A percentile compares a stretch with the other conserved stretches of the same genome.
Conservation (phyloP, 2,888 invertebrate species). For the Pheosia tremula region DNA sequence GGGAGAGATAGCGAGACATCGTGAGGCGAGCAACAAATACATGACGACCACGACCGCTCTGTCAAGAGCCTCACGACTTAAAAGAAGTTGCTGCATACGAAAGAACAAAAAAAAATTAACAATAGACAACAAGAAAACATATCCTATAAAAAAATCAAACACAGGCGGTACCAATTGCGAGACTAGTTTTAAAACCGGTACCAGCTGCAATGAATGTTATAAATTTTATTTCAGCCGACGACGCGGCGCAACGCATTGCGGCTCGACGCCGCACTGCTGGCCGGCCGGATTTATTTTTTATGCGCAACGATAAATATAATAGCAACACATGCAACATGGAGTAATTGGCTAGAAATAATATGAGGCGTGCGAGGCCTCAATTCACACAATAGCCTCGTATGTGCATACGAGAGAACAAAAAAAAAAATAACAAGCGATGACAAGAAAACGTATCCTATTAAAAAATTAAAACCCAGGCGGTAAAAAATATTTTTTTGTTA, state of each 20-base stretch:
- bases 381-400: too few relatives aligned
- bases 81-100: neutral
- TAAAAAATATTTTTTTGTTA: too few relatives aligned
- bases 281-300: constrained; percentile 11
- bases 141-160: neutral
- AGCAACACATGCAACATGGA: constrained; percentile 2
- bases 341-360: constrained; percentile 7
- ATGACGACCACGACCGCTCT: too few relatives aligned
- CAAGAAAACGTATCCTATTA: too few relatives aligned
- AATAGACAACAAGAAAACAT: neutral
- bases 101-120: too few relatives aligned
- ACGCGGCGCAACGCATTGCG: constrained; percentile 34
- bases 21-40: too few relatives aligned
- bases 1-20: too few relatives aligned
- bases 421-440: too few relatives aligned
- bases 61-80: too few relatives aligned
- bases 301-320: constrained; percentile 10
- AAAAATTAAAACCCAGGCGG: too few relatives aligned
- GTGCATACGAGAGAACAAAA: too few relatives aligned
- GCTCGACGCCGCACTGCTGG: constrained; percentile 9
- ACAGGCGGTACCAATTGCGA: neutral
- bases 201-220: constrained; percentile 47
- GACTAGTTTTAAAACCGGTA: constrained; percentile 14
- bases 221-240: constrained; percentile 35
- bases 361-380: too few relatives aligned